Evolutionary conservation across 2,888 invertebrate genomes (phyloP).

Genomic region (Spodoptera littoralis): DNA sequence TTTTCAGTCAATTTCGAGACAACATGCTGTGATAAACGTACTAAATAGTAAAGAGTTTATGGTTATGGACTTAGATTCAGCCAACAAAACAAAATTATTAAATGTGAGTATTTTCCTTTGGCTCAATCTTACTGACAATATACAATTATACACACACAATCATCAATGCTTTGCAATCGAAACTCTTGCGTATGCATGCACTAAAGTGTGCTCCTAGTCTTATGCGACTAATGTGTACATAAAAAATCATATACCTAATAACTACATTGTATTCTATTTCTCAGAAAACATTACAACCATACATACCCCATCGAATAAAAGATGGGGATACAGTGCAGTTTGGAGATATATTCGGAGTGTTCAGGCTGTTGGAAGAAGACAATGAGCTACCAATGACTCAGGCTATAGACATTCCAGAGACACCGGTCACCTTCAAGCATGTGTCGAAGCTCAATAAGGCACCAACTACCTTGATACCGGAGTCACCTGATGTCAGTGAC

Average conservation of each 20-base stretch:
- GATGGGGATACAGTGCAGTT: constrained; percentile 82
- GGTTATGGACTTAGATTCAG: constrained; percentile 83
- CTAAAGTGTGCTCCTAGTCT: too few species aligned
- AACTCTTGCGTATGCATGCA: too few species aligned
- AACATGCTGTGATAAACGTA: constrained; percentile 84
- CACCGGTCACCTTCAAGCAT: constrained; percentile 67
- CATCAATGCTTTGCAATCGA: too few species aligned
- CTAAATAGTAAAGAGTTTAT: constrained; percentile 73
- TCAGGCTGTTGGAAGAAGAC: constrained; percentile 76
- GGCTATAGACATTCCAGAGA: constrained; percentile 78
- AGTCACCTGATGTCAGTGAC: constrained; percentile 84
- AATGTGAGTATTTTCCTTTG: constrained; percentile 70
- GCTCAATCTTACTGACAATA: too few species aligned
- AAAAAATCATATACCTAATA: too few species aligned
- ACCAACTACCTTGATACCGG: constrained; percentile 73
- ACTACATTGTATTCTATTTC: constrained; percentile 36
- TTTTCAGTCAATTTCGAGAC: constrained; percentile 79
- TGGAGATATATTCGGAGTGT: constrained; percentile 81
- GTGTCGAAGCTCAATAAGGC: constrained; percentile 64
- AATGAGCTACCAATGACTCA: constrained; percentile 81
- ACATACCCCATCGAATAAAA: constrained; percentile 74
- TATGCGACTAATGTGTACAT: too few species aligned
- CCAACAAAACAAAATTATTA: constrained; percentile 80
- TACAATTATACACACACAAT: too few species aligned
- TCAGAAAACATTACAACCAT: constrained; percentile 77